Conservation (phyloP, 2,113 vertebrate species). For the Poecilia latipinna region DNA sequence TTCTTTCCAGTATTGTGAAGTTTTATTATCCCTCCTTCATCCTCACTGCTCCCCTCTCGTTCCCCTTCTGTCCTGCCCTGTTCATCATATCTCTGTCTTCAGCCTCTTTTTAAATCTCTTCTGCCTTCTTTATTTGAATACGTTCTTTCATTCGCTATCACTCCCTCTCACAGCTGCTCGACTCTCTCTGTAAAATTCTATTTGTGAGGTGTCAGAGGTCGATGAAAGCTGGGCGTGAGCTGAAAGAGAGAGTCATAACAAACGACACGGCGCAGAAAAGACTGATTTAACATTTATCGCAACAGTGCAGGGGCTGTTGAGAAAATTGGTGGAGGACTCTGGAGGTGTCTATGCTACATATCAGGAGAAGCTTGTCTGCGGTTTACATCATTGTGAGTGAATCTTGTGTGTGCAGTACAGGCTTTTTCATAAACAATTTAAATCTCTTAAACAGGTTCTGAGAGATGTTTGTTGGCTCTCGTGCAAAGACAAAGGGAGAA, state of each 20-base stretch:
- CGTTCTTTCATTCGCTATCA: conserved; percentile 13
- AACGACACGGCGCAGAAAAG: conserved; percentile 52
- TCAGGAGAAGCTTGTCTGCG: not conserved
- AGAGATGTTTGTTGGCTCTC: conserved; percentile 8
- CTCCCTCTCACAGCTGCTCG: conserved; percentile 13
- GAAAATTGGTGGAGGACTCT: conserved; percentile 34
- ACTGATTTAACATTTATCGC: conserved; percentile 63
- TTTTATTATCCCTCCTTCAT: conserved; percentile 18
- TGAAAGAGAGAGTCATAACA: conserved; percentile 60
- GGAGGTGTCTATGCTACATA: conserved; percentile 29
- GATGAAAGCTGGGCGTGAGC: conserved; percentile 41
- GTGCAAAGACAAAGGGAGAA: not conserved
- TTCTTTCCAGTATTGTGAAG: conserved; percentile 55
- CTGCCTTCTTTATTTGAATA: conserved; percentile 5
- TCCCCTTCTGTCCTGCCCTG: conserved; percentile 13
- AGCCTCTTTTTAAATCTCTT: conserved; percentile 18
- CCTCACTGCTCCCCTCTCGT: conserved; percentile 20
- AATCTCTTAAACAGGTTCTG: not conserved
- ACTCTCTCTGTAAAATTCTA: conserved; percentile 51
- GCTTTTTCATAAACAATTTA: conserved; percentile 29
- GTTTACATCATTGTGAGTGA: conserved; percentile 15
- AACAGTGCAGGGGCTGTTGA: conserved; percentile 37
- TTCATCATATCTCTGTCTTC: conserved; percentile 24
- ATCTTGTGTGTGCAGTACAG: conserved; percentile 5
- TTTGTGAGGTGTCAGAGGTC: conserved; percentile 68